Evolutionary conservation across 1,140 invertebrate species (phyloP).

Genomic region (Hylaeus anthracinus): DNA sequence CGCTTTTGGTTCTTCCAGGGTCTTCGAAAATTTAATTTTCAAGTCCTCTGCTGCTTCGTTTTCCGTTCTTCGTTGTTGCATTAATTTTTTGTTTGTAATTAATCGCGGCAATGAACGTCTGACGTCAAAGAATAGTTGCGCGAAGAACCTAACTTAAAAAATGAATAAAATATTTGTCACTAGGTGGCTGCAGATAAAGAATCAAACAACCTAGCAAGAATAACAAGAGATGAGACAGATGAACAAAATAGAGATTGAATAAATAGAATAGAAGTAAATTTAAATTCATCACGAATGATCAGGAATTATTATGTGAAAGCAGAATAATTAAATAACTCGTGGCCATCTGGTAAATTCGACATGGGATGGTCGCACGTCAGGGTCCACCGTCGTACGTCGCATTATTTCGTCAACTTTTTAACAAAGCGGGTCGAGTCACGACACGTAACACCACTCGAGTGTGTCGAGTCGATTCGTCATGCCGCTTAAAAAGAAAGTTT

Average conservation of each 20-base stretch:
- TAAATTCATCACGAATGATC: too few relatives aligned
- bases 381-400: neutral
- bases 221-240: too few relatives aligned
- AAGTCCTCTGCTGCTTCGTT: neutral
- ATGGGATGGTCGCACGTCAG: too few relatives aligned
- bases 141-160: too few relatives aligned
- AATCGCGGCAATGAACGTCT: too few relatives aligned
- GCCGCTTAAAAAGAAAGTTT: constrained; percentile 41
- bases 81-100: too few relatives aligned
- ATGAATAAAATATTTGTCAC: too few relatives aligned
- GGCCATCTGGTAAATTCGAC: neutral
- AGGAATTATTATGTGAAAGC: neutral
- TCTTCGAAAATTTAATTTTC: neutral
- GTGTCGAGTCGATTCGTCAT: constrained; percentile 57
- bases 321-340: neutral
- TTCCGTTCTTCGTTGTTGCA: neutral
- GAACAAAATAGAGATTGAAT: too few relatives aligned
- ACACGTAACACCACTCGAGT: constrained; percentile 40
- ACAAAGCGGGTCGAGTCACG: constrained; percentile 48
- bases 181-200: too few relatives aligned
- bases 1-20: neutral
- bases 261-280: too few relatives aligned
- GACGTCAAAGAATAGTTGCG: too few relatives aligned
- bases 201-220: too few relatives aligned
- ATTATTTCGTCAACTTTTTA: constrained; percentile 62